These are phyloP conservation scores for Zeugodacus cucurbitae DNA, from an alignment of 1,140 invertebrate species.

Conservation along the genomic window DNA sequence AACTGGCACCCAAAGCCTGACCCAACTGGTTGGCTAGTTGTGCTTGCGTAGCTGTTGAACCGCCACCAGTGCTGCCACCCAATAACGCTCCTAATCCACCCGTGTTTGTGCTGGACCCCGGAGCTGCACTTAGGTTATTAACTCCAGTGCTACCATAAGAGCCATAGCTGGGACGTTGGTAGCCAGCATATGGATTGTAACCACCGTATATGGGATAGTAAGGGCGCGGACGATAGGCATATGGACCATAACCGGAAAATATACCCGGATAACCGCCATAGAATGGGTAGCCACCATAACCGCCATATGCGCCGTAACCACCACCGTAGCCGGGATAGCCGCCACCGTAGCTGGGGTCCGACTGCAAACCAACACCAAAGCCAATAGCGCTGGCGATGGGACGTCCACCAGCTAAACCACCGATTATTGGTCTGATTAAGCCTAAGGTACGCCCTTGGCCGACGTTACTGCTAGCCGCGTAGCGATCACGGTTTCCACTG, in stretches of 20 bases:
- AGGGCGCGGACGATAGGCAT: slow-evolving; percentile 13
- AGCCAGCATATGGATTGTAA: slow-evolving; percentile 27
- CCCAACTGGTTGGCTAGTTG: slow-evolving; percentile 44
- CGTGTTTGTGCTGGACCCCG: neutral
- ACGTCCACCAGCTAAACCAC: slow-evolving; percentile 41
- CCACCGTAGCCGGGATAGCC: slow-evolving; percentile 42
- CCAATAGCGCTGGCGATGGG: slow-evolving; percentile 1
- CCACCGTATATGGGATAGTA: slow-evolving; percentile 38
- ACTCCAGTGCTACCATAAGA: neutral
- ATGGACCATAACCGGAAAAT: slow-evolving; percentile 33
- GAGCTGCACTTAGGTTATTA: neutral
- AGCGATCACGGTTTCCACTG: neutral
- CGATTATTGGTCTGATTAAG: slow-evolving; percentile 52
- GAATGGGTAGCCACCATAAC: slow-evolving; percentile 46
- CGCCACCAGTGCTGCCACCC: neutral
- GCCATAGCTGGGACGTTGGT: slow-evolving; percentile 20
- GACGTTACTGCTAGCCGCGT: neutral
- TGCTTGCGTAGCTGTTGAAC: neutral
- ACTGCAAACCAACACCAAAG: neutral
- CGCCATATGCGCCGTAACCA: no score
- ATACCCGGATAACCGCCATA: slow-evolving; percentile 45
- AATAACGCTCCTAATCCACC: neutral
- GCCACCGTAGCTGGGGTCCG: slow-evolving; percentile 41
- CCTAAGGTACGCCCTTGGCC: slow-evolving; percentile 55
- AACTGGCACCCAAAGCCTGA: slow-evolving; percentile 41